phyloP scores from a whole-genome alignment of 2,113 vertebrate species.

The Fulica atra region DNA sequence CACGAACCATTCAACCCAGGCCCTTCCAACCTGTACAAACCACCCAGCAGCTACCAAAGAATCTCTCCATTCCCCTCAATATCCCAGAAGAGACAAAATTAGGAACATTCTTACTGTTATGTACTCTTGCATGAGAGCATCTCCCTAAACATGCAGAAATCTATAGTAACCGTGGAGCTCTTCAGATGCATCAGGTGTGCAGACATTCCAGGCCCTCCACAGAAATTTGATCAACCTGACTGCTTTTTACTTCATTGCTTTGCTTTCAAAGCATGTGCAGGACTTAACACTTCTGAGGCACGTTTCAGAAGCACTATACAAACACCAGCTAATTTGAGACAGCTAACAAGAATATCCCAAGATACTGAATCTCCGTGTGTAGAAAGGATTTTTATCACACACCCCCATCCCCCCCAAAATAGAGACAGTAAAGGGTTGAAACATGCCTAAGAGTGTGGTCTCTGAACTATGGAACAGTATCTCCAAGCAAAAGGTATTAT shows the following conservation, averaged over 20 bases:
- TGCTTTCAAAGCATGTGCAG: not conserved
- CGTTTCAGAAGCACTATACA: not conserved
- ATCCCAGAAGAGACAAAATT: not conserved
- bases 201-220: not conserved
- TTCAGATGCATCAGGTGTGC: not conserved
- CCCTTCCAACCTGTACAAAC: not conserved
- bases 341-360: not conserved
- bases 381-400: not conserved
- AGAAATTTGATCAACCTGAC: not conserved
- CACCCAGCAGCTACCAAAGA: not conserved
- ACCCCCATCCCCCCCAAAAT: fast-evolving
- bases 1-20: not conserved
- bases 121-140: not conserved
- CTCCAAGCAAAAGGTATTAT: not conserved
- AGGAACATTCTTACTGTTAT: not conserved
- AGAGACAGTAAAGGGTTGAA: not conserved
- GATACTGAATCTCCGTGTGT: not conserved
- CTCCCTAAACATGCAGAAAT: not conserved
- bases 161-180: not conserved
- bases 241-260: not conserved
- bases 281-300: not conserved
- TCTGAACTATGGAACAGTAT: not conserved
- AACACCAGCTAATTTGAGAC: conserved; percentile 11
- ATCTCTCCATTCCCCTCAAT: not conserved
- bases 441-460: not conserved